Evolutionary conservation across 2,113 vertebrate species (phyloP), one percentile per base, ranked within the genome.

Genomic region (Crotalus tigris): DNA sequence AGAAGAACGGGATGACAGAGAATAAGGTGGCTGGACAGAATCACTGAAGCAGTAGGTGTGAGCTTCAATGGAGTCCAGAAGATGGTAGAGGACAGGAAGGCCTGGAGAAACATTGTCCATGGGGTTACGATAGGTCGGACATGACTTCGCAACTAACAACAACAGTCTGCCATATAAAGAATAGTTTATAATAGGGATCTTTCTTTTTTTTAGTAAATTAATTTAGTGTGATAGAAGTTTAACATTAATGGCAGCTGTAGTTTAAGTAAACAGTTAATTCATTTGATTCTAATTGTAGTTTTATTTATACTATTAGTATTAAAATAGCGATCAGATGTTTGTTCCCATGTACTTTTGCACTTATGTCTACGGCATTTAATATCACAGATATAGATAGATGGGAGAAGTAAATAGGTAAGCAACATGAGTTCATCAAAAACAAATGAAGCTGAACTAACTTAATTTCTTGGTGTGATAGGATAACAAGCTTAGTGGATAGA

Each of bases 371-470:
- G 95, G 94, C 92, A 96, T 95, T 96, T 96, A 96, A 94, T 96
- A 95, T 94, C 94, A 81, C 33, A 95, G 92, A 94, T 93, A 89
- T 91, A 88, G 90, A 51, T 49, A 91, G 94, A 24, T 58, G 95
- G 92, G 96, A 49, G 92, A 94, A 95, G 93, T 94, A 94, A 96
- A 95, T 93, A 94, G 90, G 89, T 93, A 94, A 92, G 75, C 90
- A 95, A 93, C 93, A 93, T 10, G 89, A 93, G 55, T 93, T 96
- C 95, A 96, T 97, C 93, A 95, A 94, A 96, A 97, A 7, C 88
- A 96, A 96, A 97, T 96, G 92, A 94, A 96, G 95, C 93, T 95
- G 95, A 97, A 97, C 95, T 95, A 97, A 97, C 93, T n/a, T 94
- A 0, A 96, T 96, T 97, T 96, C 92, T 95, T 95, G 92, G 87